Evolutionary conservation across 2,113 vertebrate genomes (phyloP).

Genomic region (Etheostoma spectabile): DNA sequence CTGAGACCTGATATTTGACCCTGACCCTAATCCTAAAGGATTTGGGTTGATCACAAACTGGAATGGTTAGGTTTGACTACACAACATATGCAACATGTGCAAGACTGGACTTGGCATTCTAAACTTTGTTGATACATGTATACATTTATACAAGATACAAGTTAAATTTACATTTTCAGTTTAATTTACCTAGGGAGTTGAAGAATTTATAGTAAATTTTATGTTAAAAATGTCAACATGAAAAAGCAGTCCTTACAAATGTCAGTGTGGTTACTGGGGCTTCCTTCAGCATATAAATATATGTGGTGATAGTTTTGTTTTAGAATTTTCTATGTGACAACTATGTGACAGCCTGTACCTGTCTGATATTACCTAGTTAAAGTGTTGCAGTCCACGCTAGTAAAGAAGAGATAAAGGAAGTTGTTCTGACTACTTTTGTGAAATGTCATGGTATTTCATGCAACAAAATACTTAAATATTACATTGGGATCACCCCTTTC

Average conservation of each 20-base stretch:
- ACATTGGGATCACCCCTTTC: neutral
- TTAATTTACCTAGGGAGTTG: neutral
- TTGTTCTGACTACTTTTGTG: neutral
- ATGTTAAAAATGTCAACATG: neutral
- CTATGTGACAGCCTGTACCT: neutral
- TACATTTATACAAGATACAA: no score
- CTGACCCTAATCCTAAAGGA: slow-evolving; percentile 50
- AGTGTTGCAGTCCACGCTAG: neutral
- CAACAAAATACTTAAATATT: neutral
- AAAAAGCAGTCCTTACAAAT: neutral
- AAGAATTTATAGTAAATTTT: neutral
- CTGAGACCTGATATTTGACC: slow-evolving; percentile 23
- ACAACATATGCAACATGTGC: neutral
- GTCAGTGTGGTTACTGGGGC: neutral
- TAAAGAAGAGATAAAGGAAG: neutral
- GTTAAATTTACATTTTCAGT: neutral
- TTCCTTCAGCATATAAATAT: neutral
- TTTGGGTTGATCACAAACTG: slow-evolving; percentile 28
- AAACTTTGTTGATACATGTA: neutral
- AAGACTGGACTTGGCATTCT: neutral
- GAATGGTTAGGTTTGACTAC: neutral
- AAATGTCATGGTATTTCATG: neutral
- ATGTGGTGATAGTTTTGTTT: neutral
- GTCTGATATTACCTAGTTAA: neutral
- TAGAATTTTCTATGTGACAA: neutral